These are phyloP conservation scores for Trachelus troglodyta DNA, from an alignment of 2,888 invertebrate species.

Conservation along the genomic window DNA sequence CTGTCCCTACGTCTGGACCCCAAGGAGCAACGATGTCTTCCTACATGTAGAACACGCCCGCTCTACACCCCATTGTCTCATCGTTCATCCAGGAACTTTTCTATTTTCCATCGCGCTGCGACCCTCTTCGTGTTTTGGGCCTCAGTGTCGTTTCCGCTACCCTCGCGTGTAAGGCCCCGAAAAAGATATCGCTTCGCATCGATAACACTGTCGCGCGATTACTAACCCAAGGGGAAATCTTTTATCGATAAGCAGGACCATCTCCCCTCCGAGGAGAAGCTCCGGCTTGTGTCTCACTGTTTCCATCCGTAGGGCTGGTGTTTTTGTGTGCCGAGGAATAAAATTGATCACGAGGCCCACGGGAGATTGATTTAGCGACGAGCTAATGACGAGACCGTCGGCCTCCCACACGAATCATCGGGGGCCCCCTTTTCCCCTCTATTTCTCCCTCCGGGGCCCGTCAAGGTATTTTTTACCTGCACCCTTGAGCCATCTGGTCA, in stretches of 20 bases:
- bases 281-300: neutral
- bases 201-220: too few species aligned
- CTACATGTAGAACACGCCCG: conserved; percentile 61
- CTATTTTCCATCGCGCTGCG: too few species aligned
- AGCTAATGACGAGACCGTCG: conserved; percentile 53
- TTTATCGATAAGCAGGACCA: too few species aligned
- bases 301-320: conserved; percentile 1
- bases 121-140: too few species aligned
- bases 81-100: conserved; percentile 5
- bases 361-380: conserved; percentile 55
- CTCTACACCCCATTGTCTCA: conserved; percentile 52
- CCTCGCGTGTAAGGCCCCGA: too few species aligned
- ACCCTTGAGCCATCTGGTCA: conserved; percentile 60
- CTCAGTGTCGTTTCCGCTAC: too few species aligned
- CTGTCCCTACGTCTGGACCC: conserved; percentile 63
- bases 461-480: conserved; percentile 52
- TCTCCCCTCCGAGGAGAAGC: too few species aligned
- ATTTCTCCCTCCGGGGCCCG: conserved; percentile 26
- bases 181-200: too few species aligned
- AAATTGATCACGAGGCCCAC: conserved; percentile 34
- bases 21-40: conserved; percentile 53
- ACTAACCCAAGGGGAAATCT: too few species aligned
- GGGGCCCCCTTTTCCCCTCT: conserved; percentile 27
- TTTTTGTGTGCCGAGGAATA: conserved; percentile 15
- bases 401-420: conserved; percentile 47